These are phyloP conservation scores for Eulemur albifrons DNA, from an alignment of 2,797 vertebrate genomes.

Conservation along the genomic window DNA sequence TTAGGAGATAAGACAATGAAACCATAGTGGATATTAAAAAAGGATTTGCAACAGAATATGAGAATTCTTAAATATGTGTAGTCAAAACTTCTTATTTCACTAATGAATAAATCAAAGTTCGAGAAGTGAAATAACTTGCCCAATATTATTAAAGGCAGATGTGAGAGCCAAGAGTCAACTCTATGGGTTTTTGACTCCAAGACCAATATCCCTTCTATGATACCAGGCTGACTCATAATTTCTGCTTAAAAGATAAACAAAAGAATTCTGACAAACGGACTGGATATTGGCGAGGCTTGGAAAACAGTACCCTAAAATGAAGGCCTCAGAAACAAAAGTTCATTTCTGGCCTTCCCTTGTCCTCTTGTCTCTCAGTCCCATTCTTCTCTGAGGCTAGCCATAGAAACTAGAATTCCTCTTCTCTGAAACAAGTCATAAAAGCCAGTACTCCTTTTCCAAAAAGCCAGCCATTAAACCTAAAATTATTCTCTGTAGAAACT, in stretches of 20 bases:
- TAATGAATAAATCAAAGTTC: neutral
- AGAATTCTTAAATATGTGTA: neutral
- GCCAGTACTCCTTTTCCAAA: neutral
- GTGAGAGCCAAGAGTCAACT: neutral
- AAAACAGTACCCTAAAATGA: neutral
- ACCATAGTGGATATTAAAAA: neutral
- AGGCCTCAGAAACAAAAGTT: neutral
- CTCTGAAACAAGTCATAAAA: neutral
- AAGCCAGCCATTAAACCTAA: neutral
- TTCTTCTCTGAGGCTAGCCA: neutral
- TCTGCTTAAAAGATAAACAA: neutral
- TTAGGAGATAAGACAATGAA: neutral
- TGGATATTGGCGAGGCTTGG: neutral
- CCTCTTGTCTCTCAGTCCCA: neutral
- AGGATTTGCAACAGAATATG: neutral
- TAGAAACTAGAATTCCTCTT: neutral
- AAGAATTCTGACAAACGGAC: neutral
- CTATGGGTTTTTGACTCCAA: neutral
- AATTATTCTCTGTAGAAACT: neutral
- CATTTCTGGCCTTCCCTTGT: neutral
- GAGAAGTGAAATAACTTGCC: neutral
- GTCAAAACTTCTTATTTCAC: neutral
- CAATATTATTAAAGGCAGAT: neutral
- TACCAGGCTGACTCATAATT: neutral
- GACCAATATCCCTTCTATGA: neutral